Evolutionary conservation across 1,140 invertebrate genomes (phyloP), one percentile per base, ranked within the genome.

Genomic region (Drosophila neocordata): DNA sequence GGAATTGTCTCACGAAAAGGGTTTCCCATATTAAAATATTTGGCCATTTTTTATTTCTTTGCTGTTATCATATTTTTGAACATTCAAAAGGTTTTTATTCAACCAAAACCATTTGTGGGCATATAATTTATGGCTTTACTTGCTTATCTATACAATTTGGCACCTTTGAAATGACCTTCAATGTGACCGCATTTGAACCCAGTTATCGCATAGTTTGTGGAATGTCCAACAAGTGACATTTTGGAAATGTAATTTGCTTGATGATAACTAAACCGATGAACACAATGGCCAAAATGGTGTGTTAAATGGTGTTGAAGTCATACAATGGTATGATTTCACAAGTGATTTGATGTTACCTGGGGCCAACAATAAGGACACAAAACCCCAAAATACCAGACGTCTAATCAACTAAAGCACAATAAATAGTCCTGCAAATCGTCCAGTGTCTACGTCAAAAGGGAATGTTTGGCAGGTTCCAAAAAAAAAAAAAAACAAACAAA

Each of bases 391-490:
- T 80, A 70, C 73, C 81, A 85, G 83, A 78, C 78, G 84, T 78
- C 78, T 85, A 87, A 85, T 85, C 82, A 85, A 85, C 78, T 85
- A 87, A 77, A 73, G 77, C 82, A 78, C 78, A 82, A 85, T 82
- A 87, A 87, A 85, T 82, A 74, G 56, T 67, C 57, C 57, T 24
- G 56, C 38, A 62, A 66, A 56, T 56, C 53, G 31, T 31, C n/a
- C 56, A 55, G 56, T 61, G 57, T 24, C 37, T 35, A 84, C 70
- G 60, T 60, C 41, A 48, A 55, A 34, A 4, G 52, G 60, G 75
- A 79, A 66, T 79, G 63, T 61, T 71, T 81, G 82, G 65, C 77
- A 87, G 77, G 38, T 80, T 44, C 35, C 35, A 24, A 57, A 65
- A 41, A 34, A 20, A 65, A 53, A 62, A 38, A 85, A 73, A 77